phyloP scores from a whole-genome alignment of 1,140 invertebrate species.

The Drosophila insularis region DNA sequence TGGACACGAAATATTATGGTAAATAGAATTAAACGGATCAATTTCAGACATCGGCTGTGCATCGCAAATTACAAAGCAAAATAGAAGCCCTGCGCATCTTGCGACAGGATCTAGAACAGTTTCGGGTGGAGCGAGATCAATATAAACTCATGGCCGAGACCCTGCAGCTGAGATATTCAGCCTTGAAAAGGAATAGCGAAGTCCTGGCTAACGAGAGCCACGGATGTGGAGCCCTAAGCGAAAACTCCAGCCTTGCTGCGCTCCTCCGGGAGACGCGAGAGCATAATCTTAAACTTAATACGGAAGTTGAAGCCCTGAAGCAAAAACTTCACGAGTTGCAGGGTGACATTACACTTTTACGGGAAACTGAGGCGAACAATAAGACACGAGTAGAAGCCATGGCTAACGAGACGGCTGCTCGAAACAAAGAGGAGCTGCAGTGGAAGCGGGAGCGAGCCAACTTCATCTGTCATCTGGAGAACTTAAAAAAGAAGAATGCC shows the following conservation, averaged over 20 bases:
- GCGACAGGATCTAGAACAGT: slow-evolving; percentile 90
- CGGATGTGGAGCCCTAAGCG: slow-evolving; percentile 51
- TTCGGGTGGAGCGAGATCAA: slow-evolving; percentile 90
- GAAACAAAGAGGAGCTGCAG: slow-evolving; percentile 74
- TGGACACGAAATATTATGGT: background rate
- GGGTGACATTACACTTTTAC: slow-evolving; percentile 88
- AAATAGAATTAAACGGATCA: background rate
- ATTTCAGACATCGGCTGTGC: slow-evolving; percentile 84
- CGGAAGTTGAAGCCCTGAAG: slow-evolving; percentile 88
- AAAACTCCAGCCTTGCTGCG: slow-evolving; percentile 72
- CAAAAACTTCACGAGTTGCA: slow-evolving; percentile 89
- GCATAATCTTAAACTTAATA: slow-evolving; percentile 86
- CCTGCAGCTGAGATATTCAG: slow-evolving; percentile 86
- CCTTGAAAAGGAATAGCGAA: slow-evolving; percentile 83
- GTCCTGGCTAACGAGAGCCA: slow-evolving; percentile 32
- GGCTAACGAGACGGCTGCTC: slow-evolving; percentile 54
- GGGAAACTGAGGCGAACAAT: slow-evolving; percentile 57
- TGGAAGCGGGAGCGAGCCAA: slow-evolving; percentile 86
- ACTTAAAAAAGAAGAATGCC: slow-evolving; percentile 85
- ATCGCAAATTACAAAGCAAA: slow-evolving; percentile 91
- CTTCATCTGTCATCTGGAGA: slow-evolving; percentile 88
- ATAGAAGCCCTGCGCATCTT: slow-evolving; percentile 90
- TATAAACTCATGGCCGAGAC: slow-evolving; percentile 93
- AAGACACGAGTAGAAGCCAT: slow-evolving; percentile 67
- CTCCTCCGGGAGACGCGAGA: slow-evolving; percentile 85